Conservation (phyloP, 2,888 invertebrate species). For the Aleiodes alternator region DNA sequence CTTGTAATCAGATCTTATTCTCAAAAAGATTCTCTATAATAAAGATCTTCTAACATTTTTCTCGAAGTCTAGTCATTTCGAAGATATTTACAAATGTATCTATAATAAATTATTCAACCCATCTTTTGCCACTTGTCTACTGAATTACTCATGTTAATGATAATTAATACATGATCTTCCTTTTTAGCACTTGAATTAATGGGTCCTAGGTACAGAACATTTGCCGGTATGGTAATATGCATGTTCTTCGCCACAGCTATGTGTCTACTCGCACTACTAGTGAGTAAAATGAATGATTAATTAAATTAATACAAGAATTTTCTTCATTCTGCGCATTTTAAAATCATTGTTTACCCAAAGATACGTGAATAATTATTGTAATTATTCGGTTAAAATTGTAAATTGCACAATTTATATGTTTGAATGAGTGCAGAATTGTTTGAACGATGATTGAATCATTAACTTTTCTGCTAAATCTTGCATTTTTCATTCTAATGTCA, state of each 20-base stretch:
- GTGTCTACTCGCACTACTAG: slow-evolving; percentile 80
- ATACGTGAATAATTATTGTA: slow-evolving; percentile 5
- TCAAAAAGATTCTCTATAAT: no score
- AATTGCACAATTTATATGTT: slow-evolving; percentile 29
- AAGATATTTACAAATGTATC: no score
- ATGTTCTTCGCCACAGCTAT: slow-evolving; percentile 82
- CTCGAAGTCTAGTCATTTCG: no score
- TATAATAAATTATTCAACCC: no score
- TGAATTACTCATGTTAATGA: background rate
- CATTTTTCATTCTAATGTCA: slow-evolving; percentile 14
- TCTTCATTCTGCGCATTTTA: background rate
- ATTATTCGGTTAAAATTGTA: background rate
- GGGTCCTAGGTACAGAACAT: slow-evolving; percentile 80
- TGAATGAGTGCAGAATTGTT: background rate
- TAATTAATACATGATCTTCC: background rate
- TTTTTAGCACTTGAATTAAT: slow-evolving; percentile 79
- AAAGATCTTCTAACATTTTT: no score
- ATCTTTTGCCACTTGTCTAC: no score
- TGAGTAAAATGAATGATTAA: slow-evolving; percentile 57
- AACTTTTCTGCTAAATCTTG: background rate
- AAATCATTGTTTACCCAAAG: slow-evolving; percentile 9
- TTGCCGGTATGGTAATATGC: slow-evolving; percentile 81
- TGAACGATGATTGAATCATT: slow-evolving; percentile 14
- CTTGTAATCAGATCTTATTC: no score
- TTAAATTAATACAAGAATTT: slow-evolving; percentile 8